phyloP scores from a whole-genome alignment of 2,888 invertebrate genomes.

The Branchipolynoe longqiensis region DNA sequence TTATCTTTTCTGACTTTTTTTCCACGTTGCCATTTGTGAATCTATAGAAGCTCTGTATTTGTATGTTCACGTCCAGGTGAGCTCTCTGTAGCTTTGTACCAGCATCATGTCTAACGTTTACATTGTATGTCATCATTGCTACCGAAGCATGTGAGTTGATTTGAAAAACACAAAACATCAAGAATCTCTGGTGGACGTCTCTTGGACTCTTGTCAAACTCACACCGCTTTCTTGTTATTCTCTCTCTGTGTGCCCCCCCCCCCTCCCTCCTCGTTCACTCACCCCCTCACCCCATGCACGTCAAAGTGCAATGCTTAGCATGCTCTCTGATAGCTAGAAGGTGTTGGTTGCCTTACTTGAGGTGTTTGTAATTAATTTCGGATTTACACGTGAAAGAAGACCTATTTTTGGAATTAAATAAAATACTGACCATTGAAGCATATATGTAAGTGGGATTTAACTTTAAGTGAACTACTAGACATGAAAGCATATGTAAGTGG shows the following conservation, averaged over 20 bases:
- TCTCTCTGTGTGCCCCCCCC: neutral
- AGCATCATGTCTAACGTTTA: conserved; percentile 36
- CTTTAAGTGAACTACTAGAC: too few species aligned
- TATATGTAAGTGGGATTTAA: too few species aligned
- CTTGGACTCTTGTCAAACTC: neutral
- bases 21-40: too few species aligned
- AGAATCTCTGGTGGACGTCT: conserved; percentile 8
- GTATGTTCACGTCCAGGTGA: conserved; percentile 26
- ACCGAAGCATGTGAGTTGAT: conserved; percentile 57
- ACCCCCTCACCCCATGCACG: neutral
- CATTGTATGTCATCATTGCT: conserved; percentile 49
- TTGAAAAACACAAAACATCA: conserved; percentile 1
- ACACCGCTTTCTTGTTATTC: too few species aligned
- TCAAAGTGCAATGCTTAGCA: too few species aligned
- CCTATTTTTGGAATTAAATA: too few species aligned
- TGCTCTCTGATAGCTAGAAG: too few species aligned
- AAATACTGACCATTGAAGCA: too few species aligned
- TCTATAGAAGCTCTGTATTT: conserved; percentile 12
- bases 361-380: too few species aligned
- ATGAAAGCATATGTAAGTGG: too few species aligned
- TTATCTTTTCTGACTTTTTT: neutral
- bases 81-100: neutral
- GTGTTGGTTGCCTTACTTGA: too few species aligned
- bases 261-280: neutral
- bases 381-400: too few species aligned